Conservation (phyloP, 2,113 vertebrate genomes). For the Xenus cinereus region DNA sequence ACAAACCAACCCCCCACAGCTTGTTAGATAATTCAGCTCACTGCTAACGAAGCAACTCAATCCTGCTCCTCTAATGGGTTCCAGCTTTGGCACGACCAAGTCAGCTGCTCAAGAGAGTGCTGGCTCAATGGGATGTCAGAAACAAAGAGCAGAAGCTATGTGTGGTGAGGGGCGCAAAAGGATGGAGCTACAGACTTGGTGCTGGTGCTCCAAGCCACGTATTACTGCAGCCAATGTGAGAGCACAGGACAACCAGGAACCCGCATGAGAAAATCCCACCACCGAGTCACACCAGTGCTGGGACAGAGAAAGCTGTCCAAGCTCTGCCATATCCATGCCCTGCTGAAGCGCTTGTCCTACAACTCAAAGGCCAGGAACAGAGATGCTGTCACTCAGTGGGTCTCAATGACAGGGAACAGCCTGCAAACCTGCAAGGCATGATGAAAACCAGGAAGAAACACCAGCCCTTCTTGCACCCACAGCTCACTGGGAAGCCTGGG, state of each 20-base stretch:
- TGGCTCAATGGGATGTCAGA: background rate
- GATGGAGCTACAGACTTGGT: rapidly evolving
- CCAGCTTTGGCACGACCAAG: background rate
- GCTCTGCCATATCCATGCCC: background rate
- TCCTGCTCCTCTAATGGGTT: background rate
- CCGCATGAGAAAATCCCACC: background rate
- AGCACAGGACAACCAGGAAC: background rate
- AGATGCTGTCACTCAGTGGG: background rate
- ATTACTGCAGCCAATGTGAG: rapidly evolving
- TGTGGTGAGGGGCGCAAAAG: background rate
- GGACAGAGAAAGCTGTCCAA: background rate
- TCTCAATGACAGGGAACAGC: rapidly evolving
- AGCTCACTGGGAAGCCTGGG: background rate
- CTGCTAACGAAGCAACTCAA: background rate
- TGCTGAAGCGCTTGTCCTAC: background rate
- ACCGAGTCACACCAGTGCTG: rapidly evolving
- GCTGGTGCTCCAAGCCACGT: background rate
- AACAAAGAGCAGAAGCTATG: background rate
- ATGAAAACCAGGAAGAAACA: background rate
- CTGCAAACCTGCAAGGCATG: background rate
- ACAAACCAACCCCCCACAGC: background rate
- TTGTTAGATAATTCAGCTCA: background rate
- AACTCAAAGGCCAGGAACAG: background rate
- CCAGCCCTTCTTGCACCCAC: background rate
- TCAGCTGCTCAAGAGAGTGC: background rate